Evolutionary conservation across 1,140 invertebrate genomes (phyloP).

Genomic region (Pinna nobilis): DNA sequence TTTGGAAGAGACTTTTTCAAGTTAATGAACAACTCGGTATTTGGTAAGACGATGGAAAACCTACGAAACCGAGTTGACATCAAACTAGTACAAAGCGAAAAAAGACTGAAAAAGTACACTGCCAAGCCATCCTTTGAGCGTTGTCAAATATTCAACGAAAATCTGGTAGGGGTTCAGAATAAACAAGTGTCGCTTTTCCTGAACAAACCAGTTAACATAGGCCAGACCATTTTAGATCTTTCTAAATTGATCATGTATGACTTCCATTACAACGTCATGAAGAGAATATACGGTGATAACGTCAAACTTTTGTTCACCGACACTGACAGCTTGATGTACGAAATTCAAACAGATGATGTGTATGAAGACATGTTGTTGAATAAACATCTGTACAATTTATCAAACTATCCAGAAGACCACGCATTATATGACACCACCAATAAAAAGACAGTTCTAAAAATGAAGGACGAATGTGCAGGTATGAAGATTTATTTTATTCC

Average conservation of each 20-base stretch:
- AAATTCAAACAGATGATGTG: conserved; percentile 18
- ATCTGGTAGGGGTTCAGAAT: conserved; percentile 29
- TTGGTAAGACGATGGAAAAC: conserved; percentile 76
- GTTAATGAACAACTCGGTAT: conserved; percentile 73
- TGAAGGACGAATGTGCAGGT: conserved; percentile 9
- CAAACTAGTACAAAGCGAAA: conserved; percentile 36
- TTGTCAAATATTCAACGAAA: background rate
- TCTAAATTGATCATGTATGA: conserved; percentile 34
- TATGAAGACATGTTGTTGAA: conserved; percentile 5
- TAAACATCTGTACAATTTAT: conserved; percentile 15
- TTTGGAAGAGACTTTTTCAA: conserved; percentile 75
- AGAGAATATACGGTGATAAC: conserved; percentile 11
- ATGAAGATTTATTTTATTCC: background rate
- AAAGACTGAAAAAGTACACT: conserved; percentile 17
- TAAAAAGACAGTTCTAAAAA: background rate
- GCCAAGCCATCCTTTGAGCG: conserved; percentile 13
- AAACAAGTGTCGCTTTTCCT: conserved; percentile 1
- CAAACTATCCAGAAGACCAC: conserved; percentile 30
- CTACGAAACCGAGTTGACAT: conserved; percentile 68
- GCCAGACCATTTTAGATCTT: conserved; percentile 22
- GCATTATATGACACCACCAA: conserved; percentile 8
- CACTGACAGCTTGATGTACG: conserved; percentile 29
- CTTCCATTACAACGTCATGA: conserved; percentile 34
- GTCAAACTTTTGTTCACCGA: conserved; percentile 27
- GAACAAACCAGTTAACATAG: conserved; percentile 27